Conservation (phyloP, 1,140 invertebrate species). For the Ephestia elutella region DNA sequence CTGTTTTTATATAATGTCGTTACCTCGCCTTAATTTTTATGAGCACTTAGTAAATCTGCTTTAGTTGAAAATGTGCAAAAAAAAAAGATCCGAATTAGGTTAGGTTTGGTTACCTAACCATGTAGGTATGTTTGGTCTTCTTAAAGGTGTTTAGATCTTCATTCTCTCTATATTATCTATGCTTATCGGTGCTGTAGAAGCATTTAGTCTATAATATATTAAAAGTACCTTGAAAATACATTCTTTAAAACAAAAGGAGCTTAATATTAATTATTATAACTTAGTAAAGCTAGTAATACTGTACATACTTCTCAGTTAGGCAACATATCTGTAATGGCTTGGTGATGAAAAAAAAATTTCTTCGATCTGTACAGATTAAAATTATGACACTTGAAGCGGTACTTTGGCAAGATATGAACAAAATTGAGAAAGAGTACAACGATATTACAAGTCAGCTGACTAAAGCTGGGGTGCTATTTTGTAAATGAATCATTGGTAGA, state of each 20-base stretch:
- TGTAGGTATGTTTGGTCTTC: too few relatives aligned
- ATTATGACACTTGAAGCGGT: slow-evolving; percentile 13
- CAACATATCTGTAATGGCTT: slow-evolving; percentile 24
- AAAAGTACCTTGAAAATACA: slow-evolving; percentile 11
- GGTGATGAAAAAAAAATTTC: not conserved
- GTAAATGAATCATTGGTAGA: too few relatives aligned
- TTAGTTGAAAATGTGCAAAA: too few relatives aligned
- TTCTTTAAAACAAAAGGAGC: slow-evolving; percentile 29
- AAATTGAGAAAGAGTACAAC: slow-evolving; percentile 27
- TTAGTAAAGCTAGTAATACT: slow-evolving; percentile 73
- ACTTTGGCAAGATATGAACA: slow-evolving; percentile 43
- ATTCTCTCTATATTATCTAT: too few relatives aligned
- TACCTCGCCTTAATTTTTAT: too few relatives aligned
- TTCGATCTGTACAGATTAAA: slow-evolving; percentile 25
- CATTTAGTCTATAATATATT: too few relatives aligned
- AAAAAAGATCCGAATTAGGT: too few relatives aligned
- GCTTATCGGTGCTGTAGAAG: too few relatives aligned
- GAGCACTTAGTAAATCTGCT: too few relatives aligned
- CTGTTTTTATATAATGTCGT: too few relatives aligned
- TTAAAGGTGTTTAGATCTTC: too few relatives aligned
- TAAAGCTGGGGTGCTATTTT: slow-evolving; percentile 12
- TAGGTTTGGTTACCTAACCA: too few relatives aligned
- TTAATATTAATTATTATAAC: slow-evolving; percentile 39
- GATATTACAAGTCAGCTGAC: not conserved
- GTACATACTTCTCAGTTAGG: slow-evolving; percentile 63